Evolutionary conservation across 1,140 invertebrate species (phyloP).

Genomic region (Bombus polaris): DNA sequence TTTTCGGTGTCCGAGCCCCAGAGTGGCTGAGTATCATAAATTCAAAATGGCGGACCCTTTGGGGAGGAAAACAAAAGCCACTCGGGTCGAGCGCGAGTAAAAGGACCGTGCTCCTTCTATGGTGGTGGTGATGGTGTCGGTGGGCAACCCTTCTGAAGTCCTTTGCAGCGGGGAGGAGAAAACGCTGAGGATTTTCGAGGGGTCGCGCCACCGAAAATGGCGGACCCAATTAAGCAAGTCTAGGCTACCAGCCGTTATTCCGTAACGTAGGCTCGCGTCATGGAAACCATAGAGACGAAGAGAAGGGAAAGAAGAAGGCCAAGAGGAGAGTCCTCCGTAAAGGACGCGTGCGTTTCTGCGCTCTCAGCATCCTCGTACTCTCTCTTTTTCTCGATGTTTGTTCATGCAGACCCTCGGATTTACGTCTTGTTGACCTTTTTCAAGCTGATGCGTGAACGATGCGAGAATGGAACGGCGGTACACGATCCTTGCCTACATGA

Average conservation of each 20-base stretch:
- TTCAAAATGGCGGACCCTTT: conserved; percentile 82
- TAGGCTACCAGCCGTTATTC: conserved; percentile 70
- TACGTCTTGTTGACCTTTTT: conserved; percentile 76
- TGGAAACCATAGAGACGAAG: conserved; percentile 57
- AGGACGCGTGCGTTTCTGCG: conserved; percentile 37
- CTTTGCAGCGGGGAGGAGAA: conserved; percentile 51
- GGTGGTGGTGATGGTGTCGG: conserved; percentile 44
- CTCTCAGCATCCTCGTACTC: conserved; percentile 16
- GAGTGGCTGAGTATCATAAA: conserved; percentile 80
- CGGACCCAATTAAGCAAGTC: conserved; percentile 81
- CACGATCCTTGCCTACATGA: conserved; percentile 24
- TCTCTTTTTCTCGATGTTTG: conserved; percentile 33
- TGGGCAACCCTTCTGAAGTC: conserved; percentile 80
- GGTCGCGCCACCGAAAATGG: conserved; percentile 81
- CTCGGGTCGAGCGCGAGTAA: conserved; percentile 63
- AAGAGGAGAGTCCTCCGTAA: conserved; percentile 64
- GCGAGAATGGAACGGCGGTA: conserved; percentile 5
- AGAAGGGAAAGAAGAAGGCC: conserved; percentile 64
- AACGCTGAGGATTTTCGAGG: conserved; percentile 72
- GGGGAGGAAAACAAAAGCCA: conserved; percentile 82
- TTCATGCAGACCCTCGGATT: conserved; percentile 66
- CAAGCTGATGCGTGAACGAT: conserved; percentile 43
- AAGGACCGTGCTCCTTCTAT: conserved; percentile 43
- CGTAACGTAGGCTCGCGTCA: conserved; percentile 61
- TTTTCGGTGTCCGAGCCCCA: conserved; percentile 80